Percentiles rank a stretch among this genome's conserved stretches.
phyloP scores from a whole-genome alignment of 1,140 invertebrate species.

The Papilio polytes region DNA sequence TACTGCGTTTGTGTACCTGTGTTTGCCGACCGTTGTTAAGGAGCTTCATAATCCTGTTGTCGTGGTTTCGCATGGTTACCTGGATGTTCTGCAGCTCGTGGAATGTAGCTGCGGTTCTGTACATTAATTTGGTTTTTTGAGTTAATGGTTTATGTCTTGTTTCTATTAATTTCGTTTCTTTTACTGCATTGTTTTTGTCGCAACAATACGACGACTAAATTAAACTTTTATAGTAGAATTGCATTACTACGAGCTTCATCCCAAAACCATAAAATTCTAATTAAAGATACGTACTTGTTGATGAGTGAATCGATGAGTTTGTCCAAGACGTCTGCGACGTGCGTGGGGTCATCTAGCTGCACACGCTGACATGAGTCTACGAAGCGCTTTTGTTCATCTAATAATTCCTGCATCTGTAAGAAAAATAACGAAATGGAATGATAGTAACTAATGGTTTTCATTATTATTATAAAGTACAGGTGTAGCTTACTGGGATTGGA shows the following conservation, averaged over 20 bases:
- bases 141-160: no score
- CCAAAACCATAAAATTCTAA: neutral
- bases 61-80: conserved; percentile 67
- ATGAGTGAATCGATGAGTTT: conserved; percentile 85
- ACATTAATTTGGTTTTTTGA: conserved; percentile 43
- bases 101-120: conserved; percentile 76
- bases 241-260: no score
- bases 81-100: conserved; percentile 77
- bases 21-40: conserved; percentile 55
- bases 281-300: conserved; percentile 80
- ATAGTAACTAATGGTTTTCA: no score
- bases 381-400: conserved; percentile 85
- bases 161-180: neutral
- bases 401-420: conserved; percentile 81
- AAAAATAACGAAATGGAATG: neutral
- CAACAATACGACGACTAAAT: no score
- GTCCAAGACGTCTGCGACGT: conserved; percentile 84
- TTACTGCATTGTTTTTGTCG: no score
- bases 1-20: conserved; percentile 53
- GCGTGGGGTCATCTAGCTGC: conserved; percentile 84
- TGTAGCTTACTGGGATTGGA: neutral
- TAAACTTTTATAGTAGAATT: no score
- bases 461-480: neutral
- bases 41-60: conserved; percentile 71
- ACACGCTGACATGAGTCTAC: conserved; percentile 85